Conservation (phyloP, 2,888 invertebrate species). For the Cantharis nigra region DNA sequence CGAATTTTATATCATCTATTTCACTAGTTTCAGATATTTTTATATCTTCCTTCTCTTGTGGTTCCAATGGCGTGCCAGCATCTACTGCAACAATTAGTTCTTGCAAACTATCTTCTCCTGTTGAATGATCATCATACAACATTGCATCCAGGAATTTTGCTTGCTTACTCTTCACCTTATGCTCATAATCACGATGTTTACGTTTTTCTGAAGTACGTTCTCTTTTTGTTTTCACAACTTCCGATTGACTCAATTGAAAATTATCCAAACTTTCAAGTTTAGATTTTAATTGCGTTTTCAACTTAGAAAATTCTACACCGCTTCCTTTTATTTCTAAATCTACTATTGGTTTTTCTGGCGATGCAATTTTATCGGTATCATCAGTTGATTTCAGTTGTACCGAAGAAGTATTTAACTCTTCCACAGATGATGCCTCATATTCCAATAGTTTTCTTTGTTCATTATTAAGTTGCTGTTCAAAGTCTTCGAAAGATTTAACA, state of each 20-base stretch:
- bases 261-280: slow-evolving; percentile 38
- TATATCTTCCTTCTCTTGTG: neutral
- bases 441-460: slow-evolving; percentile 17
- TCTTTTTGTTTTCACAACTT: neutral
- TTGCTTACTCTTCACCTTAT: neutral
- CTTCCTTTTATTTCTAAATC: slow-evolving; percentile 7
- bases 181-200: neutral
- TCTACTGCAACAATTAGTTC: neutral
- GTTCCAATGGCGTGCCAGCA: neutral
- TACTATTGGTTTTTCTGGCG: slow-evolving; percentile 11
- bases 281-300: slow-evolving; percentile 47
- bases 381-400: neutral
- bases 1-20: neutral
- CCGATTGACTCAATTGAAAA: neutral
- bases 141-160: neutral
- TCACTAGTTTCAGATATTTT: neutral
- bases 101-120: neutral
- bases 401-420: neutral
- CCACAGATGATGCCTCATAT: neutral
- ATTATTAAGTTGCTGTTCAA: slow-evolving; percentile 39
- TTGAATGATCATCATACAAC: neutral
- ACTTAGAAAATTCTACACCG: slow-evolving; percentile 40
- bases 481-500: slow-evolving; percentile 54
- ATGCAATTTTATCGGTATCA: neutral
- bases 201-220: neutral